Percentiles rank a stretch among this genome's conserved stretches.
These are phyloP conservation scores for Cryptocephalus primarius DNA, from an alignment of 2,888 invertebrate species.

Conservation along the genomic window DNA sequence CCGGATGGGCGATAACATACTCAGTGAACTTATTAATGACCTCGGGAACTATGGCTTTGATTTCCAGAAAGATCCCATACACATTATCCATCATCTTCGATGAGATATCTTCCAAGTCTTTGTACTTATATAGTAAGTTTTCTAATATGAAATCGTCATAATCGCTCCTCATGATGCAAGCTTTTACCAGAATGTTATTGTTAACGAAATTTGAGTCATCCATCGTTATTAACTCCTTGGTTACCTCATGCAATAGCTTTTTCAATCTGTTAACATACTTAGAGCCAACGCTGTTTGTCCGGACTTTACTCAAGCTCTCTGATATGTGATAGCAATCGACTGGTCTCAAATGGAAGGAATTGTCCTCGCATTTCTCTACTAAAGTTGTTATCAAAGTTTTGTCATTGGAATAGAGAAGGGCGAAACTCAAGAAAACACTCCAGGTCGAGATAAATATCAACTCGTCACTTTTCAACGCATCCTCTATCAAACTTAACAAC, in stretches of 20 bases:
- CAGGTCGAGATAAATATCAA: slow-evolving; percentile 35
- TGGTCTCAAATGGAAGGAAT: slow-evolving; percentile 8
- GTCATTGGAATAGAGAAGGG: slow-evolving; percentile 1
- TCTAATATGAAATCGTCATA: slow-evolving; percentile 26
- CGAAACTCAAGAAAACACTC: slow-evolving; percentile 15
- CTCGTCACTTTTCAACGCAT: slow-evolving; percentile 27
- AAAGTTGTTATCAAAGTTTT: slow-evolving; percentile 18
- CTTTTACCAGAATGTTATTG: slow-evolving; percentile 17
- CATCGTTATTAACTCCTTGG: slow-evolving; percentile 7
- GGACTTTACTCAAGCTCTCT: slow-evolving; percentile 3
- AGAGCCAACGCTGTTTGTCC: slow-evolving; percentile 4
- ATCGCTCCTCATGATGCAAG: slow-evolving; percentile 30
- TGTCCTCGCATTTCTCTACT: slow-evolving; percentile 18
- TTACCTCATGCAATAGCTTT: slow-evolving; percentile 9
- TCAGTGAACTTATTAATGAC: slow-evolving; percentile 38
- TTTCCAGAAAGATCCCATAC: slow-evolving; percentile 33
- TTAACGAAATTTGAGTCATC: slow-evolving; percentile 3
- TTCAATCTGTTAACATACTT: slow-evolving; percentile 8
- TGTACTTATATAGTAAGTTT: slow-evolving; percentile 32
- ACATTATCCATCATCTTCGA: slow-evolving; percentile 40
- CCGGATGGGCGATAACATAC: slow-evolving; percentile 36
- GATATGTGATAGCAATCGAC: slow-evolving; percentile 9
- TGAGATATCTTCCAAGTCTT: slow-evolving; percentile 28
- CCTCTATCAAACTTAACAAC: slow-evolving; percentile 32
- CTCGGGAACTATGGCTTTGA: slow-evolving; percentile 37